Conservation (phyloP, 35 echinoderm and acorn worm genomes). For the Apostichopus parvimensis region DNA sequence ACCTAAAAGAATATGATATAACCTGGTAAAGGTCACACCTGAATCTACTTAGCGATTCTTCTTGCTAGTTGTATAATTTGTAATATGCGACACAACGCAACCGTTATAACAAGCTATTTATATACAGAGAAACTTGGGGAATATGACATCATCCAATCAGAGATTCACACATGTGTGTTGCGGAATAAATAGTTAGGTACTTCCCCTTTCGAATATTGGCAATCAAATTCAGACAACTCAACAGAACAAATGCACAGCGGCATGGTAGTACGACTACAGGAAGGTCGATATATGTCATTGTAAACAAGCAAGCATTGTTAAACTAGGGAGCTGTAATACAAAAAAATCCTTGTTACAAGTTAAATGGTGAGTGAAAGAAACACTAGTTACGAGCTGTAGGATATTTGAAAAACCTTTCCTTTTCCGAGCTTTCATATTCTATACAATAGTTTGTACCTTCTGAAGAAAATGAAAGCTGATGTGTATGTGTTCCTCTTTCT, state of each 20-base stretch:
- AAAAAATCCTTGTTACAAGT: neutral
- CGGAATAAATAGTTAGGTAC: neutral
- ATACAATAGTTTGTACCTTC: neutral
- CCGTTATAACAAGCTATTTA: too few species aligned
- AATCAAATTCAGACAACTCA: neutral
- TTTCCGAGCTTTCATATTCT: too few species aligned
- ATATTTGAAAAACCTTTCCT: too few species aligned
- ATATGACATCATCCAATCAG: constrained; percentile 2
- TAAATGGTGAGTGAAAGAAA: neutral
- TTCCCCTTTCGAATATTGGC: neutral
- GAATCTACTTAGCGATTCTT: too few species aligned
- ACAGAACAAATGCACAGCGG: neutral
- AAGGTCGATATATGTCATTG: neutral
- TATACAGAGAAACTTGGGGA: too few species aligned
- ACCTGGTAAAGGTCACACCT: too few species aligned
- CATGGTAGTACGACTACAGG: neutral
- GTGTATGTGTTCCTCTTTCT: neutral
- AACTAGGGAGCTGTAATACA: neutral
- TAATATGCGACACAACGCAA: too few species aligned
- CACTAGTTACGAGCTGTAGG: too few species aligned
- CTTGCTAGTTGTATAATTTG: too few species aligned
- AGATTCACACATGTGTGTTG: neutral
- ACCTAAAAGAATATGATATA: too few species aligned
- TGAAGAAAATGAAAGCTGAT: neutral
- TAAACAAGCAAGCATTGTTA: neutral